Percentiles rank a stretch among this genome's conserved stretches.
Evolutionary conservation across 1,140 invertebrate genomes (phyloP).

Genomic region (Zaprionus taronus): DNA sequence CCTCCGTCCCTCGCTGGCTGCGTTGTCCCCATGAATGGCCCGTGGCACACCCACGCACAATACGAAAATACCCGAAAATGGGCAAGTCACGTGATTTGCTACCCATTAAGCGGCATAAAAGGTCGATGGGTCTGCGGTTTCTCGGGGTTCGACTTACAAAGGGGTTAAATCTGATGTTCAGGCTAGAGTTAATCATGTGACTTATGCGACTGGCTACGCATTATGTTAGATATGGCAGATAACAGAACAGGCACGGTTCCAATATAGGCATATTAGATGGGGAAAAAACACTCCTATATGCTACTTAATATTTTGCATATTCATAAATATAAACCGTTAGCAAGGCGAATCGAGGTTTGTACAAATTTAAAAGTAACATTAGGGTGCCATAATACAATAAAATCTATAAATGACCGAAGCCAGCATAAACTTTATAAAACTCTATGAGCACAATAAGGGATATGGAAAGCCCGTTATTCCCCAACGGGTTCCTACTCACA

Average conservation of each 20-base stretch:
- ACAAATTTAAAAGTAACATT: too few species aligned
- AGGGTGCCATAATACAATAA: too few species aligned
- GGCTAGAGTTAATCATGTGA: constrained; percentile 55
- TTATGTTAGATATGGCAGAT: constrained; percentile 64
- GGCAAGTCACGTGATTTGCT: constrained; percentile 79
- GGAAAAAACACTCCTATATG: neutral
- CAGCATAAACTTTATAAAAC: too few species aligned
- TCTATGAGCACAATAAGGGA: too few species aligned
- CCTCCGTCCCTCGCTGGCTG: neutral
- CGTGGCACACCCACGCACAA: constrained; percentile 61
- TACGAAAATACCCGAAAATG: constrained; percentile 60
- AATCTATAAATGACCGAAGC: too few species aligned
- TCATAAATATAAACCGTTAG: neutral
- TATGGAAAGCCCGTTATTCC: too few species aligned
- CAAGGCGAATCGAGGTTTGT: too few species aligned
- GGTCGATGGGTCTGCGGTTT: constrained; percentile 60
- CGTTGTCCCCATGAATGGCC: constrained; percentile 36
- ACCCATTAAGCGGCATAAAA: constrained; percentile 64
- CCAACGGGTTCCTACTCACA: too few species aligned
- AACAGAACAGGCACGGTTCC: constrained; percentile 36
- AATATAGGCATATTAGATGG: neutral
- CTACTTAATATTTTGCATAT: neutral
- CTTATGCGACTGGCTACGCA: constrained; percentile 55
- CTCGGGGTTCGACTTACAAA: constrained; percentile 25
- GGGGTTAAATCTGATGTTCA: constrained; percentile 42